Conservation (phyloP, 2,113 vertebrate genomes). For the Channa argus region DNA sequence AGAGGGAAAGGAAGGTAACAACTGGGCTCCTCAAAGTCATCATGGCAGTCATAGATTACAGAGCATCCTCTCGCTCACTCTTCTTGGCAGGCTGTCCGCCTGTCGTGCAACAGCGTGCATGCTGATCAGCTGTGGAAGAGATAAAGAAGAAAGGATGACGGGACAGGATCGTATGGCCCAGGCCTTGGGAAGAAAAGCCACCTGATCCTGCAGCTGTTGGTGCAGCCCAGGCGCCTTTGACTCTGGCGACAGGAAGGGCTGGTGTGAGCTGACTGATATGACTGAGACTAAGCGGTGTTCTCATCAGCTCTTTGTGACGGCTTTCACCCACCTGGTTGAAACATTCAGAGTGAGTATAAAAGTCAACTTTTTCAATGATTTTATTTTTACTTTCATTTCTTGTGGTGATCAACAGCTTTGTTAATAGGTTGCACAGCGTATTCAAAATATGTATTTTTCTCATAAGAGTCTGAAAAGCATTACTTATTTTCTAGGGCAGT, state of each 20-base stretch:
- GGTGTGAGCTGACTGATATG: slow-evolving; percentile 46
- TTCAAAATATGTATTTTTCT: no score
- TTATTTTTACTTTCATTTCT: no score
- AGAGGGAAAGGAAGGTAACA: slow-evolving; percentile 68
- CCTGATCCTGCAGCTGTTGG: slow-evolving; percentile 78
- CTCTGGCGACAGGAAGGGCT: slow-evolving; percentile 70
- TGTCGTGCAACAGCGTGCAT: slow-evolving; percentile 46
- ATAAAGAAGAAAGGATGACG: slow-evolving; percentile 71
- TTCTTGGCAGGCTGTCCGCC: slow-evolving; percentile 72
- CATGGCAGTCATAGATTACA: slow-evolving; percentile 80
- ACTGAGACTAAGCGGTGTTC: slow-evolving; percentile 37
- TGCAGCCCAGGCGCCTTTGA: slow-evolving; percentile 73
- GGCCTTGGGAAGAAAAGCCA: slow-evolving; percentile 75
- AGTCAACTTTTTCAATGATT: no score
- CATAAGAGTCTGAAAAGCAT: no score
- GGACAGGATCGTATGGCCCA: slow-evolving; percentile 82
- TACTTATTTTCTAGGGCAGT: no score
- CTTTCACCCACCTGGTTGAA: not conserved
- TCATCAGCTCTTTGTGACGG: slow-evolving; percentile 24
- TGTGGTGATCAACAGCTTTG: no score
- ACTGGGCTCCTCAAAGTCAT: slow-evolving; percentile 79
- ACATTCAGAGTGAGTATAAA: no score
- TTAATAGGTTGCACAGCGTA: no score
- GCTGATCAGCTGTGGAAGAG: slow-evolving; percentile 77
- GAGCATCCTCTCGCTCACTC: slow-evolving; percentile 68